Percentiles rank a stretch among this genome's conserved stretches.
These are phyloP conservation scores for Speoplatyrhinus poulsoni DNA, from an alignment of 2,113 vertebrate genomes.

Conservation along the genomic window DNA sequence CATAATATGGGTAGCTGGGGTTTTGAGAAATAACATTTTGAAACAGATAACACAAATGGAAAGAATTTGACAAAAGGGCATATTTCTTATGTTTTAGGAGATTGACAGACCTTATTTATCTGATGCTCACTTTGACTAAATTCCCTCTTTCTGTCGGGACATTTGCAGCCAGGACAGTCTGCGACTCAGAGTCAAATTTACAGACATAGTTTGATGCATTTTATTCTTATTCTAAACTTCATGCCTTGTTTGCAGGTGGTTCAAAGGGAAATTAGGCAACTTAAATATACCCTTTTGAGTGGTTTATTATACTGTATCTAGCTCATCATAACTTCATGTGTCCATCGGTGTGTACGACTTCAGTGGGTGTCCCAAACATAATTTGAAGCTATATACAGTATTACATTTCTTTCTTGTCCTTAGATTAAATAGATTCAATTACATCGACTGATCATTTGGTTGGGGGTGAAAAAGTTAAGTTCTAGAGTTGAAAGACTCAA, in stretches of 20 bases:
- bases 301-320: conserved; percentile 20
- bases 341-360: background rate
- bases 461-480: conserved; percentile 17
- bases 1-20: no score
- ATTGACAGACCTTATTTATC: conserved; percentile 33
- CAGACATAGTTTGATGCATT: conserved; percentile 45
- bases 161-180: conserved; percentile 35
- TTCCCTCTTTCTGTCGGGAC: conserved; percentile 26
- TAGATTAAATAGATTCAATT: conserved; percentile 5
- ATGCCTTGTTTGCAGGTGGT: conserved; percentile 38
- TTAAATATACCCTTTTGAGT: conserved; percentile 47
- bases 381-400: conserved; percentile 5
- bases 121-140: conserved; percentile 29
- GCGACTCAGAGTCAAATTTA: conserved; percentile 21
- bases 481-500: conserved; percentile 16
- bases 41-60: no score
- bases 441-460: background rate
- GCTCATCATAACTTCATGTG: conserved; percentile 20
- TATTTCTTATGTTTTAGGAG: conserved; percentile 13
- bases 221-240: conserved; percentile 38
- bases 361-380: conserved; percentile 18
- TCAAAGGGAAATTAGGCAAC: conserved; percentile 57
- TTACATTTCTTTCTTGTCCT: conserved; percentile 15
- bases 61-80: conserved; percentile 15
- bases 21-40: background rate